Percentiles rank a stretch among this genome's conserved stretches.
Conservation (phyloP, 2,797 vertebrate species). For the Coendou prehensilis region DNA sequence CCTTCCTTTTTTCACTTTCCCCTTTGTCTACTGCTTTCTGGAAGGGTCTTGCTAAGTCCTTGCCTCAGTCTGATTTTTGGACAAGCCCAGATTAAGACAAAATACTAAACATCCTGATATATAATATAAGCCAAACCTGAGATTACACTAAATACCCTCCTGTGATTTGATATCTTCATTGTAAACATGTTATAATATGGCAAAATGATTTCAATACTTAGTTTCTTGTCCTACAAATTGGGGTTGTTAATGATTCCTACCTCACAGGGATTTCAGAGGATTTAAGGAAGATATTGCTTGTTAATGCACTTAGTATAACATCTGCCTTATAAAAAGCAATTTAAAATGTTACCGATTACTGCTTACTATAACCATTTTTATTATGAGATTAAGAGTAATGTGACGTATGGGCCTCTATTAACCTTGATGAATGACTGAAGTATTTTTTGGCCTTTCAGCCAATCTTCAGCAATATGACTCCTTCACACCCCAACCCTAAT, state of each 20-base stretch:
- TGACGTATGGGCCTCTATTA: background rate
- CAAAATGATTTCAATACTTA: background rate
- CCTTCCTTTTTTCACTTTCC: background rate
- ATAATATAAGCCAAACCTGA: background rate
- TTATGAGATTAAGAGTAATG: constrained; percentile 41
- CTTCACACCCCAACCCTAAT: background rate
- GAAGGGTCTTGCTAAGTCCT: background rate
- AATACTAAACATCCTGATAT: background rate
- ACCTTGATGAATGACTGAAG: constrained; percentile 24
- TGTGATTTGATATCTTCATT: background rate
- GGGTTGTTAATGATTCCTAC: background rate
- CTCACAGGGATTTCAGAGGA: constrained; percentile 12
- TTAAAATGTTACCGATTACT: constrained; percentile 55
- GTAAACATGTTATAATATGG: constrained; percentile 19
- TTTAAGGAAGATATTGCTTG: background rate
- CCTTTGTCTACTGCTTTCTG: background rate
- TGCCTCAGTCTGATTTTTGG: background rate
- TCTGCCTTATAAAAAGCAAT: constrained; percentile 32
- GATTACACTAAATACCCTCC: background rate
- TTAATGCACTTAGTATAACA: background rate
- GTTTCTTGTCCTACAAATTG: background rate
- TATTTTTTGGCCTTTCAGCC: background rate
- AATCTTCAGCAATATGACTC: background rate
- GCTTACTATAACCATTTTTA: constrained; percentile 31
- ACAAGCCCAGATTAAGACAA: constrained; percentile 13